A percentile compares a stretch with the other conserved stretches of the same genome.
phyloP scores from a whole-genome alignment of 2,797 vertebrate genomes.

The Liparis tanakae region DNA sequence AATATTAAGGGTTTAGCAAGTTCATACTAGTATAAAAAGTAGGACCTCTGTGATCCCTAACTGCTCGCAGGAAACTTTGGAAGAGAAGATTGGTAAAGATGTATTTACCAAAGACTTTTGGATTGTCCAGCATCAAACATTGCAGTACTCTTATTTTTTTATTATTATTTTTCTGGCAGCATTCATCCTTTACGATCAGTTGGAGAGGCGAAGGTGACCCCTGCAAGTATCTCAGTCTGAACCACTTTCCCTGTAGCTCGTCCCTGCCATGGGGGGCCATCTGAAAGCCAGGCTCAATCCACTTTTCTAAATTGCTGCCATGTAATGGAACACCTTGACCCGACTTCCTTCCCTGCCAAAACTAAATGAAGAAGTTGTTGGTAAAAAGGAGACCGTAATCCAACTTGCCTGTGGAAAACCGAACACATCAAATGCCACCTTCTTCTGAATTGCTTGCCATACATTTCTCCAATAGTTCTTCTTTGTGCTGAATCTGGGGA shows the following conservation, averaged over 20 bases:
- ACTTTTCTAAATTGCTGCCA: constrained; percentile 80
- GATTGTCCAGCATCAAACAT: constrained; percentile 24
- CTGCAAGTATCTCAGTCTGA: constrained; percentile 62
- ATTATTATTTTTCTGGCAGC: constrained; percentile 38
- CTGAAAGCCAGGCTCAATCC: constrained; percentile 73
- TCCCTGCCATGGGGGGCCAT: constrained; percentile 61
- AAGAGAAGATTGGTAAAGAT: constrained; percentile 5
- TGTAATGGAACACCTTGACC: constrained; percentile 81
- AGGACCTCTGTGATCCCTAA: background rate
- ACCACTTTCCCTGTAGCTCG: constrained; percentile 70
- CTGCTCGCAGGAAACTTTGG: background rate
- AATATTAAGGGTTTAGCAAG: background rate
- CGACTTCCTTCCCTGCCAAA: constrained; percentile 68
- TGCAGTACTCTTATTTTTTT: constrained; percentile 20
- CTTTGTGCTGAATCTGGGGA: constrained; percentile 6
- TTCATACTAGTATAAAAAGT: background rate
- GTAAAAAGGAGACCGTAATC: constrained; percentile 66
- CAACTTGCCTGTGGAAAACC: constrained; percentile 69
- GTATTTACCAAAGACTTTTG: constrained; percentile 14
- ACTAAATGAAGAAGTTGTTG: constrained; percentile 74
- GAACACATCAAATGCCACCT: constrained; percentile 63
- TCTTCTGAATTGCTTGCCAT: constrained; percentile 65
- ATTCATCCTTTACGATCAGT: constrained; percentile 51
- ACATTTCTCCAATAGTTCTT: constrained; percentile 45
- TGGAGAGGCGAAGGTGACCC: constrained; percentile 72